Percentiles rank a stretch among this genome's conserved stretches.
Conservation (phyloP, 2,797 vertebrate genomes). For the Gouania willdenowi region DNA sequence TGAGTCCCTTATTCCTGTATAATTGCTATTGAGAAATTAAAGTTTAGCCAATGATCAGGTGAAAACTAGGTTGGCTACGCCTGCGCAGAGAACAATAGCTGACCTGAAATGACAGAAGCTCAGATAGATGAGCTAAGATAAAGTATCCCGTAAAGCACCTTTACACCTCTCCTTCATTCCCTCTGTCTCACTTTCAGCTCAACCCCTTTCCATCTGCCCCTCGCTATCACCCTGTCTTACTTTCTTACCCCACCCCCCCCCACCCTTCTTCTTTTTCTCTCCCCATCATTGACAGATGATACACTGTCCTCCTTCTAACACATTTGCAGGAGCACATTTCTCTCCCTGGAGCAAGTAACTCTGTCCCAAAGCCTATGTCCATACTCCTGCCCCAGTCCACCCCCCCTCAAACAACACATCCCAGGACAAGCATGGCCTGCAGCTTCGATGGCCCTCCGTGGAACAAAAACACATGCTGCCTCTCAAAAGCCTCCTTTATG, state of each 20-base stretch:
- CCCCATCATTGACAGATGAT: constrained; percentile 63
- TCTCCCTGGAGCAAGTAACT: constrained; percentile 70
- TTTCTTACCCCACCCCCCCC: constrained; percentile 14
- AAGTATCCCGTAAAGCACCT: constrained; percentile 61
- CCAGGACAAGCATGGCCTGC: constrained; percentile 63
- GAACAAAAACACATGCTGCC: constrained; percentile 65
- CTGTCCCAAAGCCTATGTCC: constrained; percentile 62
- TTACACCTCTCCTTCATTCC: constrained; percentile 55
- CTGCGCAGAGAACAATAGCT: constrained; percentile 42
- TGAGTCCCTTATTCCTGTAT: constrained; percentile 5
- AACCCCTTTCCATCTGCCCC: constrained; percentile 45
- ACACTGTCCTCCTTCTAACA: constrained; percentile 57
- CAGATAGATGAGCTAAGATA: constrained; percentile 66
- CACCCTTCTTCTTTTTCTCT: constrained; percentile 46
- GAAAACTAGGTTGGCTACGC: constrained; percentile 34
- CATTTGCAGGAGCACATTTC: constrained; percentile 61
- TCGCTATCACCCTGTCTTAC: constrained; percentile 39
- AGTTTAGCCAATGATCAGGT: neutral
- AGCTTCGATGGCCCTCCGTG: constrained; percentile 59
- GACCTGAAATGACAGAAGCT: constrained; percentile 63
- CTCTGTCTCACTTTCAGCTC: constrained; percentile 46
- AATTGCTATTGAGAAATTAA: constrained; percentile 4
- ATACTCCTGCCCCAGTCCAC: constrained; percentile 40
- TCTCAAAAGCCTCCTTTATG: constrained; percentile 74
- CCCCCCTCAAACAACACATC: constrained; percentile 39